Conservation (phyloP, 1,140 invertebrate genomes). For the Sesamia nonagrioides region DNA sequence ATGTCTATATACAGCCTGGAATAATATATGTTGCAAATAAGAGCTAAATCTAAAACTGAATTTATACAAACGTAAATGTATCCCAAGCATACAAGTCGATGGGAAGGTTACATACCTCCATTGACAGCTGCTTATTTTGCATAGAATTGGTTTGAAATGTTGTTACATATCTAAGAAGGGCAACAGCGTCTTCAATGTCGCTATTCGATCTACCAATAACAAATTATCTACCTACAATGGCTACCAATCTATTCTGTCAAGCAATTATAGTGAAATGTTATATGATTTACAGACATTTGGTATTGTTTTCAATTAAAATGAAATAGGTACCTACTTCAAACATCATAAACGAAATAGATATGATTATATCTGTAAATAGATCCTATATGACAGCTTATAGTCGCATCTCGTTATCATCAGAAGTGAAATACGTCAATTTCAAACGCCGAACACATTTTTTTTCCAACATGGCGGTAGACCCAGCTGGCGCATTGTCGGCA, state of each 20-base stretch:
- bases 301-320: too few species aligned
- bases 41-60: neutral
- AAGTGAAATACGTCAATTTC: too few species aligned
- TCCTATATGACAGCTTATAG: too few species aligned
- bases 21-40: neutral
- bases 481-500: too few species aligned
- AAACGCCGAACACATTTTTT: too few species aligned
- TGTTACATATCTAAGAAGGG: neutral
- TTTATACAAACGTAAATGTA: too few species aligned
- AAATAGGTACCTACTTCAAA: too few species aligned
- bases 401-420: too few species aligned
- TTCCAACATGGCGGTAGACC: too few species aligned
- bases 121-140: conserved; percentile 1
- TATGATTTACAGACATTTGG: too few species aligned
- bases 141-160: conserved; percentile 5
- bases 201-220: neutral
- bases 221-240: neutral
- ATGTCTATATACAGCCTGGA: neutral
- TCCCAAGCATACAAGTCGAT: neutral
- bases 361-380: too few species aligned
- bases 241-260: neutral
- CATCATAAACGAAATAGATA: too few species aligned
- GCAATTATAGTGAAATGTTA: neutral
- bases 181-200: neutral
- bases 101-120: neutral